A percentile compares a stretch with the other conserved stretches of the same genome.
Evolutionary conservation across 2,888 invertebrate species (phyloP).

Genomic region (Diaphora mendica): DNA sequence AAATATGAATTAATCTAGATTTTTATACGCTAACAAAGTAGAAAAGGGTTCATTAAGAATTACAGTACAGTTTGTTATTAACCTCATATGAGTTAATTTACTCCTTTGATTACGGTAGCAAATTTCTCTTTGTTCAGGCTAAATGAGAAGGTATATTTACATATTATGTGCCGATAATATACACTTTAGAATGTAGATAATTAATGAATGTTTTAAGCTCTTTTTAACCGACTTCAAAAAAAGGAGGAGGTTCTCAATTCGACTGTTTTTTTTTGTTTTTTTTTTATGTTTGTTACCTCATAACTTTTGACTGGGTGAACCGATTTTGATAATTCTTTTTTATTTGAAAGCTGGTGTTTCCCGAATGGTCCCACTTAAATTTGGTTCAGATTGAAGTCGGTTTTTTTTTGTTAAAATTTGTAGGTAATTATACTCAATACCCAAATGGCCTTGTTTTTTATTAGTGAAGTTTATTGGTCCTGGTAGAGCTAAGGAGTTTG

Average conservation of each 20-base stretch:
- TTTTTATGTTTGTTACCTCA: no score
- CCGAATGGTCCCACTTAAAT: no score
- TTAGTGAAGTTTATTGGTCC: neutral
- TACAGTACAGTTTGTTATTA: slow-evolving; percentile 12
- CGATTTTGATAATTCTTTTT: no score
- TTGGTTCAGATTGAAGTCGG: no score
- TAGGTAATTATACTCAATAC: no score
- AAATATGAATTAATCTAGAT: slow-evolving; percentile 19
- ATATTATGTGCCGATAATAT: neutral
- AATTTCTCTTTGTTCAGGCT: slow-evolving; percentile 17
- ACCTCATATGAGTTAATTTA: slow-evolving; percentile 20
- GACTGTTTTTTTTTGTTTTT: no score
- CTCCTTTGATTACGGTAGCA: slow-evolving; percentile 13
- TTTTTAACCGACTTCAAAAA: no score
- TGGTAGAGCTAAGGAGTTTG: neutral
- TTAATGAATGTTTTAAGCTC: neutral
- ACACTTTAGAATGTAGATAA: neutral
- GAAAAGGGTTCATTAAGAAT: slow-evolving; percentile 14
- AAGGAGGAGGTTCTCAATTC: no score
- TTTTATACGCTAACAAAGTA: slow-evolving; percentile 19
- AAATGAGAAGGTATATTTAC: slow-evolving; percentile 19
- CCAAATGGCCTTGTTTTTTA: neutral
- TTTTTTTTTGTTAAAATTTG: no score
- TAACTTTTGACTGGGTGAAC: no score
- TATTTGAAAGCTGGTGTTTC: no score